Evolutionary conservation across 2,888 invertebrate genomes (phyloP).

Genomic region (Abscondita cerata): DNA sequence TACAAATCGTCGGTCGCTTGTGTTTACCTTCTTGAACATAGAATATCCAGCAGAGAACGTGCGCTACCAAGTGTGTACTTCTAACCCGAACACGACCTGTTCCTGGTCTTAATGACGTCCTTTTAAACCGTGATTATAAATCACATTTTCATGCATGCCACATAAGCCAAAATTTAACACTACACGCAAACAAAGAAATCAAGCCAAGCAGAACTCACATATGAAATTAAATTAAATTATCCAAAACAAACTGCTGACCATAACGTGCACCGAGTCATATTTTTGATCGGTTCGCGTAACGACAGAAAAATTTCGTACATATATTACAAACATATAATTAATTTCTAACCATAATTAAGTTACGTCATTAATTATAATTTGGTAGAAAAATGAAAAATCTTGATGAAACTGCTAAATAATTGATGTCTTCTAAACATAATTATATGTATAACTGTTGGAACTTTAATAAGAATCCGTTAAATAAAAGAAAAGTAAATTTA

Average conservation of each 20-base stretch:
- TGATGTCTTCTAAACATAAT: too few relatives aligned
- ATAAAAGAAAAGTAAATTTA: too few relatives aligned
- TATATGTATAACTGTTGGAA: too few relatives aligned
- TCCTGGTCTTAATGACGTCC: slow-evolving; percentile 31
- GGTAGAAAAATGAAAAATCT: too few relatives aligned
- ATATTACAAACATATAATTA: too few relatives aligned
- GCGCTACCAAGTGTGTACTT: slow-evolving; percentile 35
- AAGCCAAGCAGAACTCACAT: too few relatives aligned
- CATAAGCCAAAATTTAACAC: too few relatives aligned
- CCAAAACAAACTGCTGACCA: background rate
- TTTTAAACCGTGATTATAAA: slow-evolving; percentile 31
- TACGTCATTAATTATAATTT: too few relatives aligned
- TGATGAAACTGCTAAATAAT: too few relatives aligned
- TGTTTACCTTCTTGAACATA: slow-evolving; percentile 25
- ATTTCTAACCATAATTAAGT: too few relatives aligned
- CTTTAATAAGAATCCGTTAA: too few relatives aligned
- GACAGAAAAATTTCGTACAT: background rate
- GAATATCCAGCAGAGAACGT: slow-evolving; percentile 33
- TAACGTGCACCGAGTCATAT: background rate
- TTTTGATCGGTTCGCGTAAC: background rate
- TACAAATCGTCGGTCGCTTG: slow-evolving; percentile 26
- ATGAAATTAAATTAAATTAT: background rate
- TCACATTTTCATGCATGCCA: background rate
- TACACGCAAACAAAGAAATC: too few relatives aligned
- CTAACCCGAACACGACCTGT: slow-evolving; percentile 32